Percentiles rank a stretch among this genome's conserved stretches.
Conservation (phyloP, 2,113 vertebrate genomes). For the Rhinolophus sinicus region DNA sequence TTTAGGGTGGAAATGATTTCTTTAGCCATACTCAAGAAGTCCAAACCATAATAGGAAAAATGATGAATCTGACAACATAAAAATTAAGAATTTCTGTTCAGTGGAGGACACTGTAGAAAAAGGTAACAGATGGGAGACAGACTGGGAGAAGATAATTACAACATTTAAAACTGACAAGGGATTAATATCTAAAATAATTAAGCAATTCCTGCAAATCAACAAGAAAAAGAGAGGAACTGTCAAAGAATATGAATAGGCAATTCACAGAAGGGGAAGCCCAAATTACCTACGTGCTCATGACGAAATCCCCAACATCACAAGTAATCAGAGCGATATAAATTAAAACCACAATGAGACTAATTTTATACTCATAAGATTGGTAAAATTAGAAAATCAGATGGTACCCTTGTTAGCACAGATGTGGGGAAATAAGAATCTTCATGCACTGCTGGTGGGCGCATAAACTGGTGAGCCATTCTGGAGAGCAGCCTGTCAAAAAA, state of each 20-base stretch:
- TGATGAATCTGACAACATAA: not conserved
- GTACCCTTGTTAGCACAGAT: not conserved
- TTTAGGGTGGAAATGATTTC: not conserved
- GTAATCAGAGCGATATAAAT: slow-evolving; percentile 17
- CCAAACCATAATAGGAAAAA: not conserved
- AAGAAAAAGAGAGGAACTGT: slow-evolving; percentile 35
- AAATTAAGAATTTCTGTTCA: slow-evolving; percentile 57
- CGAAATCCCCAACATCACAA: not conserved
- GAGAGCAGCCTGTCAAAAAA: not conserved
- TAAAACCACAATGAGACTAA: not conserved
- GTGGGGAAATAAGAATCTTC: not conserved
- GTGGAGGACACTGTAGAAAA: slow-evolving; percentile 35
- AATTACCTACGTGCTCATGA: slow-evolving; percentile 6
- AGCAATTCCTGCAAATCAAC: slow-evolving; percentile 53
- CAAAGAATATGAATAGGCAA: slow-evolving; percentile 13
- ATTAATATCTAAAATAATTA: slow-evolving; percentile 68
- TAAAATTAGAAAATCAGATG: slow-evolving; percentile 50
- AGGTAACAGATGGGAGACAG: slow-evolving; percentile 67
- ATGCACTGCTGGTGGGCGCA: not conserved
- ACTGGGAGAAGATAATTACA: slow-evolving; percentile 63
- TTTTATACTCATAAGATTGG: not conserved
- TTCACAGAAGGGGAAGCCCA: slow-evolving; percentile 11
- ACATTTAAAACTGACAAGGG: slow-evolving; percentile 69
- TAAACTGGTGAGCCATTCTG: not conserved
- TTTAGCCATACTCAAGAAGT: not conserved